Percentiles rank a stretch among this genome's conserved stretches.
phyloP scores from a whole-genome alignment of 2,797 vertebrate species.

The Cichlasoma orientale region DNA sequence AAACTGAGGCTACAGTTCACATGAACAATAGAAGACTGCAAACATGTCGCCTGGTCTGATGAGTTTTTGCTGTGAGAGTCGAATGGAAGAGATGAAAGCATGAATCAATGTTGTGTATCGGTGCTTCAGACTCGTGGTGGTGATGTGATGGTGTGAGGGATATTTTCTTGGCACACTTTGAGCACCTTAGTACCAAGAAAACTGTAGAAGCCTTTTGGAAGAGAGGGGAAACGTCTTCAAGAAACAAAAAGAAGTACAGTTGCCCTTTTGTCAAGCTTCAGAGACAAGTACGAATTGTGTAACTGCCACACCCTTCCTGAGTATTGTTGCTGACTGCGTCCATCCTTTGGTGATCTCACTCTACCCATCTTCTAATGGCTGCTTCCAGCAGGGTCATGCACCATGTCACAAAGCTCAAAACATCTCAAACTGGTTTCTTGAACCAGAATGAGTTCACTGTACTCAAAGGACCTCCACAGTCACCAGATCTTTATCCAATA shows the following conservation, averaged over 20 bases:
- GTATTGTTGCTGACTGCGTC: neutral
- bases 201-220: too few species aligned
- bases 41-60: neutral
- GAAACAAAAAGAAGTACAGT: too few species aligned
- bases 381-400: neutral
- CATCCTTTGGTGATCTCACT: neutral
- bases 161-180: too few species aligned
- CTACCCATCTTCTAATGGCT: neutral
- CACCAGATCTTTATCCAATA: neutral
- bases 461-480: neutral
- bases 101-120: too few species aligned
- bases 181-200: too few species aligned
- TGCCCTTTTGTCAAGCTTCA: too few species aligned
- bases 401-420: rapidly evolving
- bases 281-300: too few species aligned
- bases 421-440: neutral
- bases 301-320: neutral
- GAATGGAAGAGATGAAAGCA: neutral
- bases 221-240: too few species aligned
- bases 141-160: neutral
- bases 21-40: neutral
- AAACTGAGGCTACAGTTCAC: neutral
- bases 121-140: too few species aligned
- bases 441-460: neutral
- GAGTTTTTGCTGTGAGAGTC: neutral